phyloP scores from a whole-genome alignment of 1,140 invertebrate genomes.

The Zaprionus davidi region DNA sequence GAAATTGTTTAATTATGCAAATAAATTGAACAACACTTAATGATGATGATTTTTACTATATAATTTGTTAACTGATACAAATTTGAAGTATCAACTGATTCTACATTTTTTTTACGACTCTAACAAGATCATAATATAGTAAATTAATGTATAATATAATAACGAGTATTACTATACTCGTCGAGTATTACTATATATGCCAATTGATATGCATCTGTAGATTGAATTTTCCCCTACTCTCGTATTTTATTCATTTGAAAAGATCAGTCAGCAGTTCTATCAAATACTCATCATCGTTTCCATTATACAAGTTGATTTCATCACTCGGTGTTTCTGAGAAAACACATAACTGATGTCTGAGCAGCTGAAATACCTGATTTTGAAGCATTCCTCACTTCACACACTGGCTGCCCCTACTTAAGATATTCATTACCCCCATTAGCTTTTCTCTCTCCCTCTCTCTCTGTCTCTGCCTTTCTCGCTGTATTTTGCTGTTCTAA shows the following conservation, averaged over 20 bases:
- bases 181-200: no score
- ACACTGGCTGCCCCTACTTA: conserved; percentile 5
- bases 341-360: background rate
- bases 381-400: background rate
- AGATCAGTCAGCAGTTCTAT: background rate
- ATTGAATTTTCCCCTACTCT: background rate
- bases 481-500: conserved; percentile 21
- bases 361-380: conserved; percentile 8
- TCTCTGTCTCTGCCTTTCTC: conserved; percentile 1
- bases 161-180: no score
- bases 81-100: background rate
- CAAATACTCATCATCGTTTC: background rate
- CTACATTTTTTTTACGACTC: no score
- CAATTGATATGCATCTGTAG: no score
- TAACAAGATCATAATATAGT: no score
- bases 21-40: background rate
- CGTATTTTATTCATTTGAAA: background rate
- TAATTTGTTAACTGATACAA: background rate
- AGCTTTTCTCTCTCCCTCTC: background rate
- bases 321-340: background rate
- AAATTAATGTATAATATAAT: background rate
- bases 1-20: background rate
- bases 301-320: background rate
- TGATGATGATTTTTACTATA: background rate
- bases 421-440: conserved; percentile 25